Base-by-base conservation (phyloP, 1,140 invertebrate species). In the Halesus radiatus region DNA sequence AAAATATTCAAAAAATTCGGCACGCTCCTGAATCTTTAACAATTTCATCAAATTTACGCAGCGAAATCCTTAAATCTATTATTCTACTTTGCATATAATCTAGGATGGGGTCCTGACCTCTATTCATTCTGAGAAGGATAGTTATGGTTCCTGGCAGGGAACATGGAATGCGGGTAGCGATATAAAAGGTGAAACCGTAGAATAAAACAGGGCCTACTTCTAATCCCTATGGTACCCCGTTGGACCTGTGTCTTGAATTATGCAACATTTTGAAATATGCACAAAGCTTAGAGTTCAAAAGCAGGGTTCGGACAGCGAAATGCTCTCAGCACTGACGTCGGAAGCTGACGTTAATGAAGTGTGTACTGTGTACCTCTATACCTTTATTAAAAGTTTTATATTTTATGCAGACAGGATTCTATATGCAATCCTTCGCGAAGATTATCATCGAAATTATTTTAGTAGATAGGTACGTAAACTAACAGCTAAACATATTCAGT, bases 251-350 rank as follows among this genome's bases (percentile, higher is more conserved):
- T 23, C 74, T 53, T 81, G 80, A 81, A 76, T 80, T 70, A 76
- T 76, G 76, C 62, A 80, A 20, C 29, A 20, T 26, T 76, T 76
- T 80, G 79, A 80, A 80, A 56, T 80, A 80, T 80, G 73, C 54
- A 76, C 73, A 80, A 76, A 76, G 52, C 50, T 53, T 80, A 80
- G 64, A 80, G 78, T 73, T 76, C 66, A 56, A 80, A 80, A 80
- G 56, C 79, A 20, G 66, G 37, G 32, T 37, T 29, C 3, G 37
- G 18, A 70, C 29, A 70, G 66, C 32, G 10, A 70, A 70, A 70
- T 45, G 66, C 64, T 37, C 22, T 70, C 52, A 18, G 37, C 18
- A 7, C n/a, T 70, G 29, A 45, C 66, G 66, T 1, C 7, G 0
- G 45, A 52, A n/a, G 22, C 66, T 70, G 66, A 45, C 32, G 32